Evolutionary conservation across 2,888 invertebrate genomes (phyloP), one percentile per base, ranked within the genome.

Genomic region (Acanthacorydalis orientalis): DNA sequence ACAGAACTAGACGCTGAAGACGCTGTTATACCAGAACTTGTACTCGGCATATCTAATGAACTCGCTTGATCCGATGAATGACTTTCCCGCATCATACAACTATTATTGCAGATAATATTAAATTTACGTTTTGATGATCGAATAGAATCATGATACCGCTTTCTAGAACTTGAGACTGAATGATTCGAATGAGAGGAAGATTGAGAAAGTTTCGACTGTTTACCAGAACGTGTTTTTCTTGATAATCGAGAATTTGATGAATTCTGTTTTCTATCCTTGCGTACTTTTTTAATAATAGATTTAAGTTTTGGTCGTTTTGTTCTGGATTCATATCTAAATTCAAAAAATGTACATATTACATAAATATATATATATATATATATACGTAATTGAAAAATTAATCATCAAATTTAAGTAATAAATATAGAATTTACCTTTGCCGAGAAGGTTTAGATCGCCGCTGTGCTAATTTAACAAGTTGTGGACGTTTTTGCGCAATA

Each of bases 401-500:
- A 11, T 37, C 2, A 6, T 4, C 23, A 23, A 23, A 23, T 23
- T 23, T 23, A 23, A 23, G 6, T 23, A 6, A 23, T 4, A 23
- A 23, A 6, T 23, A 23, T 23, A 23, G 6, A 23, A 23, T 23
- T 23, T 23, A 23, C 23, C 23, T 23, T 23, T 23, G 23, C 6
- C 23, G 23, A 6, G 23, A 23, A 4, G 23, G 23, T 48, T 67
- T 58, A 43, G 70, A 68, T 60, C 78, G 80, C 51, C 68, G 62
- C 44, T 72, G 73, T 7, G 82, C 78, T 55, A 78, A 64, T 51
- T 78, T 76, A 44, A 76, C 67, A 37, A 81, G 67, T 48, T 80
- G 78, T 42, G 77, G 73, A 44, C 82, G 74, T 48, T 84, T 79
- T 51, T 81, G 77, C 3, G 82, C 79, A 48, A 85, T 83, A 44